These are phyloP conservation scores for Lasioglossum zephyrum DNA, from an alignment of 2,888 invertebrate genomes.

Conservation along the genomic window DNA sequence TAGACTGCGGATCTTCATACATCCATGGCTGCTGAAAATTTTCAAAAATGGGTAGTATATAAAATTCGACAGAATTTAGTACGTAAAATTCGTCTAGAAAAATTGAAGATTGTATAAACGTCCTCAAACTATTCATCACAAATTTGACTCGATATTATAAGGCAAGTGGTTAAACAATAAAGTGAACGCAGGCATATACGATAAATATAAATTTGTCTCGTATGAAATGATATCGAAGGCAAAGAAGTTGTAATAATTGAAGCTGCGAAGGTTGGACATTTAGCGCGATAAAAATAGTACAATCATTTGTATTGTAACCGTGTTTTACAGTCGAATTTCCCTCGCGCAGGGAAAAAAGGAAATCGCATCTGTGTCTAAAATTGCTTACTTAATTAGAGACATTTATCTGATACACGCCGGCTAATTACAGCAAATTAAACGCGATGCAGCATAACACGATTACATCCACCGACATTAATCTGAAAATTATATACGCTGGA, in stretches of 20 bases:
- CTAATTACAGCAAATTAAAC: slow-evolving; percentile 18
- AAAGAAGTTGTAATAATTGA: neutral
- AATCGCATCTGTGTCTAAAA: slow-evolving; percentile 3
- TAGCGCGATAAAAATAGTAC: neutral
- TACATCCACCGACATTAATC: slow-evolving; percentile 11
- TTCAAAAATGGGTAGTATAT: too few relatives aligned
- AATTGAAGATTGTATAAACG: too few relatives aligned
- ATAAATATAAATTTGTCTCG: too few relatives aligned
- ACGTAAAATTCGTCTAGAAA: too few relatives aligned
- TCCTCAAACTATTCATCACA: too few relatives aligned
- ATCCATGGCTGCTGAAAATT: too few relatives aligned
- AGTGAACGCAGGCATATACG: too few relatives aligned
- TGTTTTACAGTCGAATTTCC: neutral
- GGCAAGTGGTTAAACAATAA: too few relatives aligned
- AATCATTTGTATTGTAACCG: neutral
- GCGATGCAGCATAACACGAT: neutral
- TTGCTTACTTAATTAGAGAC: slow-evolving; percentile 21
- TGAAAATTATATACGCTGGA: slow-evolving; percentile 1
- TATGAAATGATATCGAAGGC: neutral
- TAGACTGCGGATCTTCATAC: too few relatives aligned
- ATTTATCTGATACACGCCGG: neutral
- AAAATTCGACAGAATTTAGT: too few relatives aligned
- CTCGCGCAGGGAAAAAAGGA: neutral
- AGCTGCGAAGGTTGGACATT: neutral
- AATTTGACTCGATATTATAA: too few relatives aligned